phyloP scores from a whole-genome alignment of 2,888 invertebrate genomes.

The Phytoseiulus persimilis region DNA sequence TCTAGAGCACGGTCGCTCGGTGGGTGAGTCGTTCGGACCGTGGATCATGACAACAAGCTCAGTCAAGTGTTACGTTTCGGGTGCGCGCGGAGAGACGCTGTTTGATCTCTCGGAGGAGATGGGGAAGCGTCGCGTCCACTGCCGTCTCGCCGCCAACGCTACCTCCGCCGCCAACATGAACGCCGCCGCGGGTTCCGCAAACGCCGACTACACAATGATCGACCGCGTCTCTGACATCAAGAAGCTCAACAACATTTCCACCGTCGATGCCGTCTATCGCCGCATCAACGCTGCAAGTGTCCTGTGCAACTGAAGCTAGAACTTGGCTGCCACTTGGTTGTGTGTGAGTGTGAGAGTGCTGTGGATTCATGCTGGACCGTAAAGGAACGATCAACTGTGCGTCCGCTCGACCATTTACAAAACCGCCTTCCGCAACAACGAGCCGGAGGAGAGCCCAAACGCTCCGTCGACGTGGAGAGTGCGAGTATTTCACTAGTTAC shows the following conservation, averaged over 20 bases:
- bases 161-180: neutral
- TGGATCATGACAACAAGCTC: neutral
- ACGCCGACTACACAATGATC: neutral
- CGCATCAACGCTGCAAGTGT: neutral
- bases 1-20: neutral
- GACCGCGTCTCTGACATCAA: neutral
- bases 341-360: neutral
- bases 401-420: neutral
- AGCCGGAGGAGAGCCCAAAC: neutral
- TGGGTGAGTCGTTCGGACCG: neutral
- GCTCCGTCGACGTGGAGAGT: neutral
- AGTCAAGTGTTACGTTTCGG: neutral
- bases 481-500: neutral
- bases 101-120: neutral
- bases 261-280: neutral
- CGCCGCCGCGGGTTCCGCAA: neutral
- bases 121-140: neutral
- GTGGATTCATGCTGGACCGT: neutral
- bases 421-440: neutral
- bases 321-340: neutral
- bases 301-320: neutral
- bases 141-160: neutral
- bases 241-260: neutral
- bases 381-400: neutral
- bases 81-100: neutral